A percentile compares a stretch with the other conserved stretches of the same genome.
phyloP scores from a whole-genome alignment of 2,113 vertebrate genomes.

The Glaucidium brasilianum region DNA sequence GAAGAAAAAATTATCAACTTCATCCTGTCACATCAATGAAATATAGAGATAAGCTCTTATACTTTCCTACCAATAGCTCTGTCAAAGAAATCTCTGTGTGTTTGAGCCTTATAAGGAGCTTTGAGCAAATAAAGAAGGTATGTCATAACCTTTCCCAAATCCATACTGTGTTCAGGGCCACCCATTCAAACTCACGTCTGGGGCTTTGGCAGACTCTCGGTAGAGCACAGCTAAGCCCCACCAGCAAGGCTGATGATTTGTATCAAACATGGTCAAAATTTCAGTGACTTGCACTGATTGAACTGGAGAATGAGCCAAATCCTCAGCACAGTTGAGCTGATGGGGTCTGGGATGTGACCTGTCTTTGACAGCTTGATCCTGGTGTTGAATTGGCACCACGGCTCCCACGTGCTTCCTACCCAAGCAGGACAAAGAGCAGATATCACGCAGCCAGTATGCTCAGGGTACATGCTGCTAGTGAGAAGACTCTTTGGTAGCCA shows the following conservation, averaged over 20 bases:
- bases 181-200: not conserved
- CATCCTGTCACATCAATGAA: not conserved
- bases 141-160: not conserved
- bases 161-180: not conserved
- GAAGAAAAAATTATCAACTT: not conserved
- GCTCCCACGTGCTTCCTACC: not conserved
- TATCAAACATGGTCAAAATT: not conserved
- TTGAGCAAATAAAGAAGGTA: not conserved
- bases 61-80: not conserved
- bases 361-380: not conserved
- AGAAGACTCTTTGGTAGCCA: not conserved
- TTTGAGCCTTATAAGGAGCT: not conserved
- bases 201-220: not conserved
- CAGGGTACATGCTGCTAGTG: fast-evolving
- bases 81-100: not conserved
- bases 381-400: not conserved
- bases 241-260: not conserved
- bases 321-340: not conserved
- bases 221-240: not conserved
- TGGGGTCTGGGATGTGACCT: not conserved
- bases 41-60: not conserved
- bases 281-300: not conserved
- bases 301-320: not conserved
- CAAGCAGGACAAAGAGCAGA: not conserved
- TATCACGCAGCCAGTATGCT: not conserved